Base-by-base conservation (phyloP, 1,140 invertebrate genomes). In the Danaus melanippus region DNA sequence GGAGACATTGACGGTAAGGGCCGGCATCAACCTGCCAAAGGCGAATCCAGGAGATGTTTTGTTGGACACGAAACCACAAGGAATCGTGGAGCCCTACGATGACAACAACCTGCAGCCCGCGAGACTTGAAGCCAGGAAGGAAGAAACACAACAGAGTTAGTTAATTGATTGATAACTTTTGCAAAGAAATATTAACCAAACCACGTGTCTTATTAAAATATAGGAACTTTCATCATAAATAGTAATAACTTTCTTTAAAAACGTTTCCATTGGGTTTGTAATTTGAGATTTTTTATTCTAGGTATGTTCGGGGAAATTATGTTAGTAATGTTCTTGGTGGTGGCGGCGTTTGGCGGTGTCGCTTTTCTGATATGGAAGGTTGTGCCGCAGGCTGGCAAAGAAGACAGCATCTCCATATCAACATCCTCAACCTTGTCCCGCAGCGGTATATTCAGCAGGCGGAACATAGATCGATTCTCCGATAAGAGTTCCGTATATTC, bases 1-100 rank as follows among this genome's bases (percentile, higher is more conserved):
- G 3, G 93, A 94, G 76, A 93, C 93, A 8, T 87, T 94, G 53
- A 93, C 93, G 0, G 92, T 95, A 9, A 87, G 92, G 55, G 93
- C 93, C 15, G 93, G 93, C 11, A 90, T 92, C 41, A 91, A 90
- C 47, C 78, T 92, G 45, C 91, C 91, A 0, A 90, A 89, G 42
- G 84, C 86, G 10, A 87, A 84, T 32, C 84, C 84, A 10, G 80
- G 79, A 5, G 84, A 87, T 44, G 80, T 87, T 49, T 66, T 88
- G 4, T 64, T 79, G 45, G 74, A 81, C 9, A 76, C 78, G 2
- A 79, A 76, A 53, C 64, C 80, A 12, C 71, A 72, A 8, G 87
- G 84, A n/a, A 74, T 74, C 8, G 85, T 84, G n/a, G 84, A 87
- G 48, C 86, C 86, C 0, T 87, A 79, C 48, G 84, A 85, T 10